Percentiles rank a stretch among this genome's conserved stretches.
These are phyloP conservation scores for Cricetomys ansorgei DNA, from an alignment of 2,113 vertebrate genomes.

Conservation along the genomic window DNA sequence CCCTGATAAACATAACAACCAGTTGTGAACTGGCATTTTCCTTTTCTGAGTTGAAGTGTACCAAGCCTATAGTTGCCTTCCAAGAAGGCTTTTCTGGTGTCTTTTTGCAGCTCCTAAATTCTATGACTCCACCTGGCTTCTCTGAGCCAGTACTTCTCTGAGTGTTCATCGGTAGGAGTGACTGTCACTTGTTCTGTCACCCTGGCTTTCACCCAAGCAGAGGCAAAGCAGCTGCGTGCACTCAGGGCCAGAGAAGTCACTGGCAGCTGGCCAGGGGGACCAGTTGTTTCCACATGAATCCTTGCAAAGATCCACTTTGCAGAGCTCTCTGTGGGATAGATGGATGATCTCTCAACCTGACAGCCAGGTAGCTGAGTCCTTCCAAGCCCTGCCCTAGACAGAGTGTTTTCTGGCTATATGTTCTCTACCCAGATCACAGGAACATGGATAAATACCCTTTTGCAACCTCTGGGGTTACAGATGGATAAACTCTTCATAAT, in stretches of 20 bases:
- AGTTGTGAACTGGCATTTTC: background rate
- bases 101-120: background rate
- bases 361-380: background rate
- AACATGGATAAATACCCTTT: background rate
- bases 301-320: background rate
- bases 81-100: background rate
- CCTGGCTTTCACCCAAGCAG: too few species aligned
- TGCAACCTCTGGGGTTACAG: background rate
- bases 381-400: background rate
- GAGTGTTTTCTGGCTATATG: background rate
- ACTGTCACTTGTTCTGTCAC: background rate
- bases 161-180: background rate
- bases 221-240: background rate
- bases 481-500: background rate
- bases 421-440: background rate
- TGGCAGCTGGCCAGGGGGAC: background rate
- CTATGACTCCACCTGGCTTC: background rate
- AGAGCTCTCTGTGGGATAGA: background rate
- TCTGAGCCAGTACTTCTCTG: background rate
- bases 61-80: background rate
- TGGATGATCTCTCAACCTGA: background rate
- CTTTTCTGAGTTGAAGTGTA: background rate
- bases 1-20: background rate
- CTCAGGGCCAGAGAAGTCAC: background rate
- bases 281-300: background rate